Evolutionary conservation across 1,140 invertebrate species (phyloP).

Genomic region (Megathymus violae): DNA sequence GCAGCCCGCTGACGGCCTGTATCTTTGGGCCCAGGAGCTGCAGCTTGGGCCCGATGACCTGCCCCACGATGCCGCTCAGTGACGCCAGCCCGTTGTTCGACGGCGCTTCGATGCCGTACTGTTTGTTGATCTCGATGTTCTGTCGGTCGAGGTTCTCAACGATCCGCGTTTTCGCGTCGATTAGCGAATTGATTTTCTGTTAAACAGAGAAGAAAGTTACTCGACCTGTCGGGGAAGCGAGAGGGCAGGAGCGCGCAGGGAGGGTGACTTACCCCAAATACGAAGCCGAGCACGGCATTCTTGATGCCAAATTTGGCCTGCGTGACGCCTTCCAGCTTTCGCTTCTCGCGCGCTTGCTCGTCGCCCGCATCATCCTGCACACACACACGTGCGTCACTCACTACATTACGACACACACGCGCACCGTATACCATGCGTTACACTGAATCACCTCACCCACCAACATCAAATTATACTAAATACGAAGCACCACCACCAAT

Average conservation of each 20-base stretch:
- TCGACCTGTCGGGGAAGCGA: background rate
- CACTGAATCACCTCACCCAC: slow-evolving; percentile 29
- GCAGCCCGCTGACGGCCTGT: slow-evolving; percentile 83
- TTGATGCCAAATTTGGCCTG: slow-evolving; percentile 88
- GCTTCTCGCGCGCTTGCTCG: slow-evolving; percentile 85
- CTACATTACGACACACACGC: slow-evolving; percentile 46
- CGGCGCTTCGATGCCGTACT: slow-evolving; percentile 88
- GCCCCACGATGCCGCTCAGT: slow-evolving; percentile 81
- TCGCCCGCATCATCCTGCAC: slow-evolving; percentile 68
- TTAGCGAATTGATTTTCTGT: slow-evolving; percentile 90
- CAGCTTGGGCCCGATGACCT: slow-evolving; percentile 85
- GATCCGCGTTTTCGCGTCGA: slow-evolving; percentile 89
- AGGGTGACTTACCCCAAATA: slow-evolving; percentile 89
- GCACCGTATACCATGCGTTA: slow-evolving; percentile 9
- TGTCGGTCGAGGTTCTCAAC: slow-evolving; percentile 87
- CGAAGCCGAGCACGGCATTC: slow-evolving; percentile 90
- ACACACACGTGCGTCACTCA: slow-evolving; percentile 58
- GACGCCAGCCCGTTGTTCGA: slow-evolving; percentile 67
- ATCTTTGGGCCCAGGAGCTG: slow-evolving; percentile 83
- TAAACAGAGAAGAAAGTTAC: slow-evolving; percentile 48
- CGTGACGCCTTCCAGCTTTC: slow-evolving; percentile 87
- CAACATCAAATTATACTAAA: slow-evolving; percentile 24
- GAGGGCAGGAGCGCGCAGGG: background rate
- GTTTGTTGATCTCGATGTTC: slow-evolving; percentile 89
- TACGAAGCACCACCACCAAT: slow-evolving; percentile 40